phyloP scores from a whole-genome alignment of 2,888 invertebrate genomes.

The Aporophyla lueneburgensis region DNA sequence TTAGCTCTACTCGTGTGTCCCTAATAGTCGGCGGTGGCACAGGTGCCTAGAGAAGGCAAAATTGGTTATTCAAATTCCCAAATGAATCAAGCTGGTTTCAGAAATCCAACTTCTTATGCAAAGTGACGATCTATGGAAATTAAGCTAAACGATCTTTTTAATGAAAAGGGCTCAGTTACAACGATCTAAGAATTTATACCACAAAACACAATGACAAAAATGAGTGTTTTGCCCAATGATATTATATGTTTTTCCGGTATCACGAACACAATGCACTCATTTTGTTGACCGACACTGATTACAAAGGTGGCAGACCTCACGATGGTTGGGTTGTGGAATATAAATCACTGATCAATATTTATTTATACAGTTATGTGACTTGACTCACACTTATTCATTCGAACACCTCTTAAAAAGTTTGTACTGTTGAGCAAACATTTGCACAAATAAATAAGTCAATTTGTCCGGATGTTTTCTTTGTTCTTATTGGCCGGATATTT shows the following conservation, averaged over 20 bases:
- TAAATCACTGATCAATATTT: slow-evolving; percentile 52
- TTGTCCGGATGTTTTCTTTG: slow-evolving; percentile 10
- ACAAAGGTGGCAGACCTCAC: slow-evolving; percentile 21
- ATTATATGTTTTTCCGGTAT: not conserved
- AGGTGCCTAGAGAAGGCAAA: too few species aligned
- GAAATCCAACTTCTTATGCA: not conserved
- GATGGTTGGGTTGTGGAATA: slow-evolving; percentile 17
- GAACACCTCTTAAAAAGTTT: slow-evolving; percentile 16
- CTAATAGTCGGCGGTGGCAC: too few species aligned
- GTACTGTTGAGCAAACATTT: slow-evolving; percentile 31
- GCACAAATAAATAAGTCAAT: slow-evolving; percentile 22
- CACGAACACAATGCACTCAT: not conserved
- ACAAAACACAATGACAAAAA: not conserved
- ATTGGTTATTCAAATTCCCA: too few species aligned
- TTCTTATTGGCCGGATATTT: slow-evolving; percentile 8
- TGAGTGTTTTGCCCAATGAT: not conserved
- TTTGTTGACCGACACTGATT: slow-evolving; percentile 8
- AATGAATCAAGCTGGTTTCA: not conserved
- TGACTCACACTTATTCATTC: slow-evolving; percentile 22
- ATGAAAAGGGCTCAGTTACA: not conserved
- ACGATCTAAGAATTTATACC: not conserved
- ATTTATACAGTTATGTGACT: slow-evolving; percentile 28
- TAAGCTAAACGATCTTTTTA: not conserved
- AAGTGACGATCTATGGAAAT: not conserved
- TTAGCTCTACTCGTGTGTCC: too few species aligned